A percentile compares a stretch with the other conserved stretches of the same genome.
Evolutionary conservation across 2,797 vertebrate genomes (phyloP).

Genomic region (Micropoecilia bifurca): DNA sequence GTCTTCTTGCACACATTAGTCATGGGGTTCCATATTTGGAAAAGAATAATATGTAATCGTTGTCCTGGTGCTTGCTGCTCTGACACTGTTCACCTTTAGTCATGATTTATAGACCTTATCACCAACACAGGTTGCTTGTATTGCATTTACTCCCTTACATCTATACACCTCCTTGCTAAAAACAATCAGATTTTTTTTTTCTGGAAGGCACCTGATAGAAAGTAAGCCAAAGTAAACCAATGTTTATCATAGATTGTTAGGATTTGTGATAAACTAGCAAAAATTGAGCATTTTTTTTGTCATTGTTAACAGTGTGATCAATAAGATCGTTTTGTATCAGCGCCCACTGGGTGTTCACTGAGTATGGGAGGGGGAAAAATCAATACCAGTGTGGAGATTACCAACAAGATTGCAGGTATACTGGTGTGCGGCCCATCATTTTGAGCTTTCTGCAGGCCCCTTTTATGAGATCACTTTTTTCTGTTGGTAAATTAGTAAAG

Average conservation of each 20-base stretch:
- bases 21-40: constrained; percentile 31
- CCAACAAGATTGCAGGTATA: constrained; percentile 59
- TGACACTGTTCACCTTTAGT: background rate
- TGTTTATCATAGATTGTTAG: constrained; percentile 19
- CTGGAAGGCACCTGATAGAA: background rate
- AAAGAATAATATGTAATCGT: constrained; percentile 11
- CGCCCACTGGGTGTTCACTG: constrained; percentile 58
- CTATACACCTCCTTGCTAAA: background rate
- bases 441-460: constrained; percentile 36
- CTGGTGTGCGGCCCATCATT: constrained; percentile 43
- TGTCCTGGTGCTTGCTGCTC: constrained; percentile 24
- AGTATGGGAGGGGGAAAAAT: constrained; percentile 42
- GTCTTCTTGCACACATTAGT: constrained; percentile 40
- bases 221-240: constrained; percentile 19
- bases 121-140: constrained; percentile 11
- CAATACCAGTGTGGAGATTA: constrained; percentile 67
- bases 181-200: background rate
- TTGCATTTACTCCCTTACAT: background rate
- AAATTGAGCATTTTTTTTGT: constrained; percentile 46
- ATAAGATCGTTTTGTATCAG: constrained; percentile 60
- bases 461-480: constrained; percentile 47
- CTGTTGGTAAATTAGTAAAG: background rate
- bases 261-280: constrained; percentile 52
- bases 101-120: constrained; percentile 13
- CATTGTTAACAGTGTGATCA: constrained; percentile 65